Evolutionary conservation across 2,888 invertebrate species (phyloP).

Genomic region (Noctua pronuba): DNA sequence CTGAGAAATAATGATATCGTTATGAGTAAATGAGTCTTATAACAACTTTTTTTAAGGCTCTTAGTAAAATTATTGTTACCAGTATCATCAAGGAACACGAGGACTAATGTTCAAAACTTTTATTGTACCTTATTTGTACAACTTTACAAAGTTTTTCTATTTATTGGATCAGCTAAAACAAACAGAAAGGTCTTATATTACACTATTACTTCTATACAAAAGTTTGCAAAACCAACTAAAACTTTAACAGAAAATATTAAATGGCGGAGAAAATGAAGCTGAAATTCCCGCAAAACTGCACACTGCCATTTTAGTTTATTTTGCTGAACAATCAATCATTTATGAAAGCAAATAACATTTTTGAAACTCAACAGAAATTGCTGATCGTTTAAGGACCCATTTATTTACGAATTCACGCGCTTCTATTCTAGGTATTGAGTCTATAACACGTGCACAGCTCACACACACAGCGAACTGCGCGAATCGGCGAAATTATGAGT

Average conservation of each 20-base stretch:
- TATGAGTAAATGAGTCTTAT: neutral
- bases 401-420: too few relatives aligned
- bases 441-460: too few relatives aligned
- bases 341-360: conserved; percentile 40
- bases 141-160: conserved; percentile 47
- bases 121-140: conserved; percentile 27
- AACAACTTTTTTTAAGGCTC: neutral
- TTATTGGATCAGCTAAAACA: conserved; percentile 49
- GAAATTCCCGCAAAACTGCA: conserved; percentile 22
- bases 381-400: conserved; percentile 11
- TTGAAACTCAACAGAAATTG: conserved; percentile 35
- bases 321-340: conserved; percentile 62
- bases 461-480: too few relatives aligned
- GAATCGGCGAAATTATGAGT: too few relatives aligned
- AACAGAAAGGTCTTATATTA: conserved; percentile 50
- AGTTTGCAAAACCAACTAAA: conserved; percentile 45
- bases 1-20: neutral
- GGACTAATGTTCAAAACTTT: conserved; percentile 42
- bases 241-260: conserved; percentile 47
- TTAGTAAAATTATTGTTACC: conserved; percentile 8
- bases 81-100: conserved; percentile 16
- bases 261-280: conserved; percentile 41
- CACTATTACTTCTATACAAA: conserved; percentile 44
- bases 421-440: too few relatives aligned
- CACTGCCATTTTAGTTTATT: conserved; percentile 37